Evolutionary conservation across 2,113 vertebrate genomes (phyloP).

Genomic region (Hirundichthys speculiger): DNA sequence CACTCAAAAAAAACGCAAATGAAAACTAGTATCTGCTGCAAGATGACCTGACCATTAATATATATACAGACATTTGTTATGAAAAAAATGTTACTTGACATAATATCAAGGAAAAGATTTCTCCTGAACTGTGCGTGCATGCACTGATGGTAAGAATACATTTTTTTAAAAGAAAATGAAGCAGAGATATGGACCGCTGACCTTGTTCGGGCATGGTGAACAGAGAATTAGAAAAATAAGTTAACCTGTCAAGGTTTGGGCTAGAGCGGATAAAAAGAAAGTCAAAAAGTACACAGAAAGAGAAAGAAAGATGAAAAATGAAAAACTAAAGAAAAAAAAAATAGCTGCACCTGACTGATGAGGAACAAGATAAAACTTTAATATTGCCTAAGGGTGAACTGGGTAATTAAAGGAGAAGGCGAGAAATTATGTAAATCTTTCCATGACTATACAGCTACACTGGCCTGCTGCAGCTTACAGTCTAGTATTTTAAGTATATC

Average conservation of each 20-base stretch:
- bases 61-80: too few species aligned
- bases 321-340: conserved; percentile 13
- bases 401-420: conserved; percentile 24
- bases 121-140: too few species aligned
- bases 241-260: conserved; percentile 3
- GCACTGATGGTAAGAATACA: too few species aligned
- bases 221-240: neutral
- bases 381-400: conserved; percentile 36
- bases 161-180: conserved; percentile 3
- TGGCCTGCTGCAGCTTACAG: conserved; percentile 5
- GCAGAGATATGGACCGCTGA: neutral
- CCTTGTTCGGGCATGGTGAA: conserved; percentile 8
- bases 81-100: too few species aligned
- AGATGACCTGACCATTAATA: too few species aligned
- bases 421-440: conserved; percentile 27
- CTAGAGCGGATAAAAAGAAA: neutral
- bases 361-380: conserved; percentile 46
- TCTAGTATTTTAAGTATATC: conserved; percentile 7
- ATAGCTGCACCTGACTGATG: conserved; percentile 33
- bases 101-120: too few species aligned
- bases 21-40: too few species aligned
- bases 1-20: too few species aligned
- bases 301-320: neutral
- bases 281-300: neutral
- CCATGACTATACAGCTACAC: conserved; percentile 24